Conservation (phyloP, 53 echinoderm and acorn worm species). For the Glandiceps talaboti region DNA sequence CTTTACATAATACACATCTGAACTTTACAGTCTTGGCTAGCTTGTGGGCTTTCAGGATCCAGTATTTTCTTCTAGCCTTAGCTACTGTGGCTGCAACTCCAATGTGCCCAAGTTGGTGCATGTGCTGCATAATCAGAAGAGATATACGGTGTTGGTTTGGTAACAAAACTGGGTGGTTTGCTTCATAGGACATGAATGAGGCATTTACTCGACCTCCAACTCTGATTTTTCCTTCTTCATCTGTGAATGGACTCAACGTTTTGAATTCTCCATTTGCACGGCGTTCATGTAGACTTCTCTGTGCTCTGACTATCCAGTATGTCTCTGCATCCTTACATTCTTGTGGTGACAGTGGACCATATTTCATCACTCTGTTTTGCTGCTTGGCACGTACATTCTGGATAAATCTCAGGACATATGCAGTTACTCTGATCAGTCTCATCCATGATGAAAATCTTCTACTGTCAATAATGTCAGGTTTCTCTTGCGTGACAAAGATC, state of each 20-base stretch:
- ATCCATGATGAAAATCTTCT: background rate
- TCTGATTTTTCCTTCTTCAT: background rate
- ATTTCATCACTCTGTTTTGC: background rate
- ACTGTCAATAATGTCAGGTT: background rate
- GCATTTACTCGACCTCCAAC: slow-evolving; percentile 10
- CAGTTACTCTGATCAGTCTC: slow-evolving; percentile 1
- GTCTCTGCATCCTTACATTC: slow-evolving; percentile 7
- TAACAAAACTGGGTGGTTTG: slow-evolving; percentile 3
- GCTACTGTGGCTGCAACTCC: slow-evolving; percentile 42
- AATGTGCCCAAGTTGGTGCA: slow-evolving; percentile 28
- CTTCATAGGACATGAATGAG: slow-evolving; percentile 1
- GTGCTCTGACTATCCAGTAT: slow-evolving; percentile 13
- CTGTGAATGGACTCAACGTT: slow-evolving; percentile 2
- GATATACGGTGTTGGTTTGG: slow-evolving; percentile 26
- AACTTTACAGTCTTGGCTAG: slow-evolving; percentile 25
- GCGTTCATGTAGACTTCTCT: no score
- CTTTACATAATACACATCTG: slow-evolving; percentile 26
- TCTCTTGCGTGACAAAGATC: background rate
- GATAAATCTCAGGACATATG: background rate
- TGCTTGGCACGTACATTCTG: no score
- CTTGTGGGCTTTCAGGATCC: slow-evolving; percentile 9
- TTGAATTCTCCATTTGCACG: slow-evolving; percentile 1
- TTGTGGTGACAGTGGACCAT: slow-evolving; percentile 1
- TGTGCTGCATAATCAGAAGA: slow-evolving; percentile 14
- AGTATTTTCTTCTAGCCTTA: slow-evolving; percentile 13